phyloP scores from a whole-genome alignment of 2,888 invertebrate genomes.

The Cryptus viduatorius region DNA sequence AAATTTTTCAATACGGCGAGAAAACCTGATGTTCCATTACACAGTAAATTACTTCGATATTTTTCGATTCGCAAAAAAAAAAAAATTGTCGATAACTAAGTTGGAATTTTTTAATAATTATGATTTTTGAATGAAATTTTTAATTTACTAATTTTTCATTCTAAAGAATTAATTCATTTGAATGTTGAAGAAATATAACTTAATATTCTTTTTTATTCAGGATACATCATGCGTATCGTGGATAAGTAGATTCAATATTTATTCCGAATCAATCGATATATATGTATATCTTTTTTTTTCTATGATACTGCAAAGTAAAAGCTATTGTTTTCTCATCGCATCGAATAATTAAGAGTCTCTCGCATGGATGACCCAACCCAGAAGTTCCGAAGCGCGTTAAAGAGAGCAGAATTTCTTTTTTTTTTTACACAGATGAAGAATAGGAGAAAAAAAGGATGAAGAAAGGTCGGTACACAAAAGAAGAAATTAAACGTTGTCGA shows the following conservation, averaged over 20 bases:
- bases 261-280: background rate
- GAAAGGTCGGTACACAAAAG: constrained; percentile 51
- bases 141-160: too few relatives aligned
- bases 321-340: background rate
- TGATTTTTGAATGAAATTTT: background rate
- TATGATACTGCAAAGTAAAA: background rate
- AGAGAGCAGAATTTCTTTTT: background rate
- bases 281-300: background rate
- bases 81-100: background rate
- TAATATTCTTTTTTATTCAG: too few relatives aligned
- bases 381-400: constrained; percentile 48
- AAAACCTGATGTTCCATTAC: background rate
- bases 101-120: background rate
- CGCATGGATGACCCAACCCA: constrained; percentile 38
- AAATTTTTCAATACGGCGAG: background rate
- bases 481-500: constrained; percentile 65
- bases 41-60: background rate
- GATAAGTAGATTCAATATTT: too few relatives aligned
- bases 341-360: constrained; percentile 1
- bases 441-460: background rate
- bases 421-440: background rate
- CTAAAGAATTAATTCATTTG: too few relatives aligned
- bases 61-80: background rate
- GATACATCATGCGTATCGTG: too few relatives aligned
- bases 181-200: too few relatives aligned